Evolutionary conservation across 1,140 invertebrate species (phyloP).

Genomic region (Bombyx mandarina): DNA sequence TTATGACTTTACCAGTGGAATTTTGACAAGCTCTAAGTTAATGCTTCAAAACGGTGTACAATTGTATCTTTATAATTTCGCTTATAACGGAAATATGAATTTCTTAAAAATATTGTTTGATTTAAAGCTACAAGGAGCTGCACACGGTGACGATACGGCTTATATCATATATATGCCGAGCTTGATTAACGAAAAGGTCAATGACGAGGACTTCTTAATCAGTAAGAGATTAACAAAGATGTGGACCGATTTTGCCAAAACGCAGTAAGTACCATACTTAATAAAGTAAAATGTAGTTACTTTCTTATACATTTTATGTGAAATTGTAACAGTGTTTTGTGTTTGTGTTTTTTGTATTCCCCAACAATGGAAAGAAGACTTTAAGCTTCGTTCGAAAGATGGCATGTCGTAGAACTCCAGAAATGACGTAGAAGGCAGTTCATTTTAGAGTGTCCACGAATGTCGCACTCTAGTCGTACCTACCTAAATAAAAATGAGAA

Average conservation of each 20-base stretch:
- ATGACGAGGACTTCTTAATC: constrained; percentile 43
- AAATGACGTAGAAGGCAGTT: background rate
- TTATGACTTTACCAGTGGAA: constrained; percentile 57
- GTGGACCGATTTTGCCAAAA: constrained; percentile 75
- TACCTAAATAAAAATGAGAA: no score
- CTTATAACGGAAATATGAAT: constrained; percentile 57
- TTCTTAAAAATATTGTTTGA: constrained; percentile 53
- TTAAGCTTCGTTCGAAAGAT: background rate
- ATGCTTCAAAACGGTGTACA: constrained; percentile 30
- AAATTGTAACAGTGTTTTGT: background rate
- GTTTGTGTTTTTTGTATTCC: background rate
- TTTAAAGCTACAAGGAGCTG: constrained; percentile 49
- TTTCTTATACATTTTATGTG: background rate
- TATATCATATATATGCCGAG: constrained; percentile 48
- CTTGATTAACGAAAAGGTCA: constrained; percentile 34
- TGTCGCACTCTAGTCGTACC: no score
- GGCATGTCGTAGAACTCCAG: background rate
- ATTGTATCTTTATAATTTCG: constrained; percentile 46
- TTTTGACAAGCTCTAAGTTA: constrained; percentile 39
- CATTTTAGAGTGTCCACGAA: background rate
- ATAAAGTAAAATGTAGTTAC: background rate
- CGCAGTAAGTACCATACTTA: constrained; percentile 45
- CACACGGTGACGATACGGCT: constrained; percentile 64
- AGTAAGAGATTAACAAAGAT: constrained; percentile 62
- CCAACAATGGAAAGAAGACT: background rate